Evolutionary conservation across 1,140 invertebrate genomes (phyloP).

Genomic region (Diorhabda sublineata): DNA sequence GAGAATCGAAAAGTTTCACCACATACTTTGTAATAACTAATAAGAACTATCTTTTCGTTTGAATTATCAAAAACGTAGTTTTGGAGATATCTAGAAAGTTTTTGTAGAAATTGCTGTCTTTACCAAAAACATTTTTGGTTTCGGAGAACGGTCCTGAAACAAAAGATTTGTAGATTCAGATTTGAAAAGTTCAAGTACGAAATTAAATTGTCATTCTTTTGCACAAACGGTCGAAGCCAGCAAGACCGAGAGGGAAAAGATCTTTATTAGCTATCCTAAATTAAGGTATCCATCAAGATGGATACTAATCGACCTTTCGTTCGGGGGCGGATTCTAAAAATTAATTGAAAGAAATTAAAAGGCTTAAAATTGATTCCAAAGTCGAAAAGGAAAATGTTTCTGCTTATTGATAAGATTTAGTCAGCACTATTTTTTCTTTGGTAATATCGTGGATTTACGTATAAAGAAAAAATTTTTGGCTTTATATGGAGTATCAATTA

Average conservation of each 20-base stretch:
- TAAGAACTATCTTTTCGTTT: no score
- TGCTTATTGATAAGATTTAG: neutral
- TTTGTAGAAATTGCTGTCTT: no score
- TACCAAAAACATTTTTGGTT: no score
- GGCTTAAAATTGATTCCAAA: neutral
- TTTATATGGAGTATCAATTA: no score
- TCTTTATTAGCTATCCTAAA: constrained; percentile 16
- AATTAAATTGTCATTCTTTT: constrained; percentile 44
- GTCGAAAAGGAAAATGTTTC: neutral
- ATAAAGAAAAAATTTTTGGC: no score
- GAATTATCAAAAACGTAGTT: no score
- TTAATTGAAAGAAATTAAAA: constrained; percentile 12
- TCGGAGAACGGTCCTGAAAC: no score
- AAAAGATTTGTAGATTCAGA: constrained; percentile 25
- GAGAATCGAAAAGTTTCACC: no score
- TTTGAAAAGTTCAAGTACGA: constrained; percentile 29
- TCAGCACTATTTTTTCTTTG: no score
- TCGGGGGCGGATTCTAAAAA: constrained; percentile 9
- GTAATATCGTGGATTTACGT: no score
- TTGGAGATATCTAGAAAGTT: no score
- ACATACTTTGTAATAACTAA: no score
- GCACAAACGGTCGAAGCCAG: constrained; percentile 1
- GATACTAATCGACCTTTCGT: constrained; percentile 10
- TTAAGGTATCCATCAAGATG: constrained; percentile 19
- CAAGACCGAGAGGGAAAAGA: neutral